These are phyloP conservation scores for Zonitis immaculata DNA, from an alignment of 2,888 invertebrate genomes.

Conservation along the genomic window DNA sequence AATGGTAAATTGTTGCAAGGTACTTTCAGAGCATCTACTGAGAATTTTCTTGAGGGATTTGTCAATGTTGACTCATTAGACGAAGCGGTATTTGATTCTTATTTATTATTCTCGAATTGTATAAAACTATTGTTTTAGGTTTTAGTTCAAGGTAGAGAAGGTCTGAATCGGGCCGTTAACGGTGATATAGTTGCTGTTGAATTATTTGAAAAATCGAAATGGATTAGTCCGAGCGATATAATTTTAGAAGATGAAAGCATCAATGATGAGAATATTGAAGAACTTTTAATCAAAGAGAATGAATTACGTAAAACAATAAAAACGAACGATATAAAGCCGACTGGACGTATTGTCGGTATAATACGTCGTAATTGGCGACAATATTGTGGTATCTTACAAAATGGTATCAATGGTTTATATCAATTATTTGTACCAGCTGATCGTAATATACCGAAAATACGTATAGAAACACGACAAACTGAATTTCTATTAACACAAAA, in stretches of 20 bases:
- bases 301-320: conserved; percentile 32
- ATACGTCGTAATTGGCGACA: conserved; percentile 95
- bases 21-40: conserved; percentile 77
- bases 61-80: conserved; percentile 77
- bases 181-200: conserved; percentile 91
- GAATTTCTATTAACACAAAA: conserved; percentile 75
- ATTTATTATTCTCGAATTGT: conserved; percentile 5
- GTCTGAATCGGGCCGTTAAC: conserved; percentile 90
- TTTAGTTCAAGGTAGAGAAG: conserved; percentile 76
- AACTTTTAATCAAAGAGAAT: conserved; percentile 57
- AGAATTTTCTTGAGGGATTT: conserved; percentile 90
- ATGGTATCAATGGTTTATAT: conserved; percentile 63
- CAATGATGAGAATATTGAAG: conserved; percentile 59
- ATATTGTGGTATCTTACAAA: conserved; percentile 92
- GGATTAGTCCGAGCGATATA: conserved; percentile 87
- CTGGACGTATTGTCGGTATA: conserved; percentile 87
- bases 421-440: conserved; percentile 96
- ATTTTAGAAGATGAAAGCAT: conserved; percentile 71
- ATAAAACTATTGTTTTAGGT: conserved; percentile 52
- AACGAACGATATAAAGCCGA: conserved; percentile 51
- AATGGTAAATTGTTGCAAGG: conserved; percentile 74
- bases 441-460: conserved; percentile 85
- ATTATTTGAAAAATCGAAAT: conserved; percentile 80
- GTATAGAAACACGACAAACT: conserved; percentile 93
- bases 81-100: conserved; percentile 58